Evolutionary conservation across 1,140 invertebrate genomes (phyloP).

Genomic region (Calycopis cecrops): DNA sequence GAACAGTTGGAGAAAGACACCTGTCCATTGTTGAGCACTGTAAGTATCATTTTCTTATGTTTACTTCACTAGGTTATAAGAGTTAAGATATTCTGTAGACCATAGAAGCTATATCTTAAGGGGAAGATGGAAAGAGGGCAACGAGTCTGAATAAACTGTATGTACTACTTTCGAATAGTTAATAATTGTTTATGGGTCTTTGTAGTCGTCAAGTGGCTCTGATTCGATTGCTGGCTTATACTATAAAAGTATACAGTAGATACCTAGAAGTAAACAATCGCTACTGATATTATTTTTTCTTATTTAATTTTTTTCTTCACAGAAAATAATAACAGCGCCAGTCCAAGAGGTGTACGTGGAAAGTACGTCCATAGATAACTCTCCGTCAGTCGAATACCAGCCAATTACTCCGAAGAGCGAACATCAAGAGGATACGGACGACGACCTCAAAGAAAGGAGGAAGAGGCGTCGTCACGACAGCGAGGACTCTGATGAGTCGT

Average conservation of each 20-base stretch:
- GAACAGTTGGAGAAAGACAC: conserved; percentile 62
- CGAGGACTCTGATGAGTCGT: conserved; percentile 62
- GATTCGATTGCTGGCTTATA: too few relatives aligned
- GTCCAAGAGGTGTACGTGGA: conserved; percentile 26
- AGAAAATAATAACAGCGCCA: conserved; percentile 32
- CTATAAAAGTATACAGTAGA: too few relatives aligned
- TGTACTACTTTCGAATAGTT: too few relatives aligned
- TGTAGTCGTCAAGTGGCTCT: too few relatives aligned
- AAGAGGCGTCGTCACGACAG: conserved; percentile 47
- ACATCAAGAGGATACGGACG: conserved; percentile 53
- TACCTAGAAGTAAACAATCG: too few relatives aligned
- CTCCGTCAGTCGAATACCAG: conserved; percentile 44
- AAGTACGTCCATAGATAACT: conserved; percentile 31
- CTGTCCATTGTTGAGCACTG: conserved; percentile 33
- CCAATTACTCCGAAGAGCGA: conserved; percentile 60
- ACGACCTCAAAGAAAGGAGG: conserved; percentile 41
- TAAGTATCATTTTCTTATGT: conserved; percentile 27
- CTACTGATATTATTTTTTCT: too few relatives aligned
- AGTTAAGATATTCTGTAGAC: neutral
- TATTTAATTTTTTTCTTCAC: conserved; percentile 21
- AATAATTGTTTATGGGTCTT: too few relatives aligned
- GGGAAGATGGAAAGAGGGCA: too few relatives aligned
- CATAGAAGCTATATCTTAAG: too few relatives aligned
- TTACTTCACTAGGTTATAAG: neutral
- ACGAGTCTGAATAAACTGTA: too few relatives aligned